These are phyloP conservation scores for Catagonus wagneri DNA, from an alignment of 2,113 vertebrate genomes.

Conservation along the genomic window DNA sequence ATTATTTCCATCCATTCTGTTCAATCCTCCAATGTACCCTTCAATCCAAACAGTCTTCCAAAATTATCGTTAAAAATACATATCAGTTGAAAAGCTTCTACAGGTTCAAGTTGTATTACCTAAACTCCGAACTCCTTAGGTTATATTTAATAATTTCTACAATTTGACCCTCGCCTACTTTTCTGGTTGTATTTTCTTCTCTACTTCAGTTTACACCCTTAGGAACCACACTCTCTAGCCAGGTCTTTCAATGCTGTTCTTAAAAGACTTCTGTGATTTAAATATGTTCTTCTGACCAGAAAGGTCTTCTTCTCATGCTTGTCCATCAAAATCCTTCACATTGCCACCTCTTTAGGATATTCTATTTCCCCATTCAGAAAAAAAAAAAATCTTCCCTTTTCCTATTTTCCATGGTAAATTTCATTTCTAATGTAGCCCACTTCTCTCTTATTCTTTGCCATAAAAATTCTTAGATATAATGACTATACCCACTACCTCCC, in stretches of 20 bases:
- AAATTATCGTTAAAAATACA: background rate
- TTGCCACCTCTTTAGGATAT: background rate
- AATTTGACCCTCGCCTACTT: background rate
- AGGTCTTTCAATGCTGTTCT: background rate
- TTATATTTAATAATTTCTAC: background rate
- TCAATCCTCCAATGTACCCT: background rate
- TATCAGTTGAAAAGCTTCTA: background rate
- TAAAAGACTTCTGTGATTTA: background rate
- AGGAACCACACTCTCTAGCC: background rate
- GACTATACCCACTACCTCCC: background rate
- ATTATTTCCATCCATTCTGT: background rate
- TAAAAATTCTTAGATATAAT: background rate
- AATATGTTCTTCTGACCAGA: background rate
- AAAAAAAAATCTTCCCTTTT: background rate
- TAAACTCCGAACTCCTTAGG: background rate
- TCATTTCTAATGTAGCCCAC: background rate
- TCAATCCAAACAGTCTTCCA: background rate
- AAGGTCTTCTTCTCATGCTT: background rate
- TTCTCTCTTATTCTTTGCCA: background rate
- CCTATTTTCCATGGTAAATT: background rate
- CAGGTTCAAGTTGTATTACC: background rate
- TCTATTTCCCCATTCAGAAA: background rate
- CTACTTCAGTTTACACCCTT: background rate
- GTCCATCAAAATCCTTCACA: background rate
- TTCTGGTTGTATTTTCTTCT: background rate